Evolutionary conservation across 2,113 vertebrate genomes (phyloP).

Genomic region (Hemichromis elongatus): DNA sequence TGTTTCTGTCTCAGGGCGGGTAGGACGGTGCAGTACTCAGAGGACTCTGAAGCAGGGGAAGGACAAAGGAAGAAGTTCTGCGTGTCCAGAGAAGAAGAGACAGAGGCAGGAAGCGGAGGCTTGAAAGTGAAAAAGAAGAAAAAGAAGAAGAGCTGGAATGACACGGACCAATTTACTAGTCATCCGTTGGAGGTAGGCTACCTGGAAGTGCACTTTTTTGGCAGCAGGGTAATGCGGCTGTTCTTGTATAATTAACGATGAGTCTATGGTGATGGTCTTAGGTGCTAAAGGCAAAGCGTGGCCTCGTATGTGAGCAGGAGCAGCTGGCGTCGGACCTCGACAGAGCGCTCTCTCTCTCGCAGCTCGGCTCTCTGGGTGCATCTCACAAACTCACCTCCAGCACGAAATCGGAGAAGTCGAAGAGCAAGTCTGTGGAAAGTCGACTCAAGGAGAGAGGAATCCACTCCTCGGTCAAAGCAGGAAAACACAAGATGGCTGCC

Average conservation of each 20-base stretch:
- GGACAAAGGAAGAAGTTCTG: slow-evolving; percentile 83
- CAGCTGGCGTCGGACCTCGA: slow-evolving; percentile 91
- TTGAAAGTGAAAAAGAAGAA: slow-evolving; percentile 76
- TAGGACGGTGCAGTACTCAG: slow-evolving; percentile 83
- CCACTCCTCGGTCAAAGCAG: slow-evolving; percentile 77
- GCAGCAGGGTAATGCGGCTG: too few relatives aligned
- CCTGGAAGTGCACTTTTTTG: not conserved
- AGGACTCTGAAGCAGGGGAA: slow-evolving; percentile 87
- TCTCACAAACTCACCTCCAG: slow-evolving; percentile 42
- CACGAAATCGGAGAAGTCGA: slow-evolving; percentile 32
- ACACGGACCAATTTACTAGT: slow-evolving; percentile 77
- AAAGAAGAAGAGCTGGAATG: slow-evolving; percentile 83
- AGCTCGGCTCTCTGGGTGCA: slow-evolving; percentile 79
- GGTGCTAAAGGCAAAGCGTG: slow-evolving; percentile 81
- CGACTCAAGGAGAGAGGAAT: slow-evolving; percentile 76
- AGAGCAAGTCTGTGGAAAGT: slow-evolving; percentile 75
- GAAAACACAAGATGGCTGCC: slow-evolving; percentile 82
- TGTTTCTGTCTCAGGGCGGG: slow-evolving; percentile 71
- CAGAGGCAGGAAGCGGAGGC: slow-evolving; percentile 58
- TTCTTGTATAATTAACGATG: not conserved
- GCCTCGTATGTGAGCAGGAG: slow-evolving; percentile 84
- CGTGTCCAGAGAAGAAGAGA: slow-evolving; percentile 75
- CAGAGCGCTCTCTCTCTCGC: slow-evolving; percentile 89
- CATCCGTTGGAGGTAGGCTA: slow-evolving; percentile 82
- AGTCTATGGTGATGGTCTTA: slow-evolving; percentile 8